A percentile compares a stretch with the other conserved stretches of the same genome.
phyloP scores from a whole-genome alignment of 2,888 invertebrate genomes.

The Plagodis dolabraria region DNA sequence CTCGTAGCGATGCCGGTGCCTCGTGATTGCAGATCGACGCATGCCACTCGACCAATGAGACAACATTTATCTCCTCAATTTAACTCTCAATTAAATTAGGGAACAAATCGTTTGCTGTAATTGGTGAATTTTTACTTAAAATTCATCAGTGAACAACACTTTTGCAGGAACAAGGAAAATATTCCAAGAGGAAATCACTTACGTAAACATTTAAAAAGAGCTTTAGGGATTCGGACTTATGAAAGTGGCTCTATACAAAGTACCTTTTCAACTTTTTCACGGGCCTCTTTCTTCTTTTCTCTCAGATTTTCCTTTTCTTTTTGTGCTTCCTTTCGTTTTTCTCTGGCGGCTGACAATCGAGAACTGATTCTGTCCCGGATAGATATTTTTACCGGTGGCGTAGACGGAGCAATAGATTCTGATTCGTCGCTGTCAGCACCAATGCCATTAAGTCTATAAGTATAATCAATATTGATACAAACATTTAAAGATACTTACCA shows the following conservation, averaged over 20 bases:
- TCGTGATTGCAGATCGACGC: too few relatives aligned
- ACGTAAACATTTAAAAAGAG: conserved; percentile 45
- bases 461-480: not conserved
- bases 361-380: conserved; percentile 66
- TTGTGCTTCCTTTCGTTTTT: conserved; percentile 47
- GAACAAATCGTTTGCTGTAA: too few relatives aligned
- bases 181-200: conserved; percentile 38
- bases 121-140: too few relatives aligned
- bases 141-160: too few relatives aligned
- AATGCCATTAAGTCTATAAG: conserved; percentile 61
- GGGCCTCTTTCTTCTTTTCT: conserved; percentile 54
- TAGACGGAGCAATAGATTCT: conserved; percentile 36
- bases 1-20: too few relatives aligned
- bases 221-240: conserved; percentile 33
- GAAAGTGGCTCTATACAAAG: conserved; percentile 39
- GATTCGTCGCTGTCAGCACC: conserved; percentile 58
- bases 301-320: conserved; percentile 45
- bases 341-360: conserved; percentile 57
- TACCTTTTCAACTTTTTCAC: conserved; percentile 68
- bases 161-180: conserved; percentile 17
- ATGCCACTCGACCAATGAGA: too few relatives aligned
- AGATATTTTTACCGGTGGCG: conserved; percentile 53
- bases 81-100: too few relatives aligned
- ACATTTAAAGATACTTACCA: too few relatives aligned
- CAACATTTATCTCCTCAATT: too few relatives aligned